Conservation (phyloP, 2,113 vertebrate species). For the Cavia porcellus region DNA sequence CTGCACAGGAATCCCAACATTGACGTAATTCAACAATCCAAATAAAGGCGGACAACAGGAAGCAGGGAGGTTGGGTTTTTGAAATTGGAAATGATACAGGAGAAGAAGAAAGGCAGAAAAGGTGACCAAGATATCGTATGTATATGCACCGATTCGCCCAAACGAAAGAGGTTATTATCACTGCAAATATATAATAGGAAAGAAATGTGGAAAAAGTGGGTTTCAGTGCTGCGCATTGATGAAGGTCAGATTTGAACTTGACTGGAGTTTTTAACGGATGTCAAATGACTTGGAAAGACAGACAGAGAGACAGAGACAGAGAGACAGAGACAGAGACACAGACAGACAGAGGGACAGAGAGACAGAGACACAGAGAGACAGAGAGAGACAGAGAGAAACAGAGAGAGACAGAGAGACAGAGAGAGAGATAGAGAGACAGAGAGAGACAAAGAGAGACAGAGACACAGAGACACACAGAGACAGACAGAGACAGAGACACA, state of each 20-base stretch:
- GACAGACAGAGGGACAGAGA: too few relatives aligned
- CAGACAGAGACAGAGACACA: too few relatives aligned
- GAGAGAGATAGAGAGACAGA: too few relatives aligned
- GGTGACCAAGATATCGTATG: rapidly evolving
- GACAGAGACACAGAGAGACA: too few relatives aligned
- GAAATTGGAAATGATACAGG: background rate
- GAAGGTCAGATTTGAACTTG: background rate
- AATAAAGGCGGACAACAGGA: background rate
- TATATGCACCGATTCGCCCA: background rate
- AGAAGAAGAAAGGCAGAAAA: background rate
- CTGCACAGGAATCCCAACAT: background rate
- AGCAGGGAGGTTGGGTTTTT: background rate
- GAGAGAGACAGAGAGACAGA: too few relatives aligned
- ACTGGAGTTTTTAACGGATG: background rate
- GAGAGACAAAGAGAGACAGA: too few relatives aligned
- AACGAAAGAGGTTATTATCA: background rate
- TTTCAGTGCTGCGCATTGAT: background rate
- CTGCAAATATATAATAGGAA: background rate
- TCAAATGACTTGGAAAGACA: too few relatives aligned
- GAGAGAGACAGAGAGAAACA: too few relatives aligned
- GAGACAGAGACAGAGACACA: too few relatives aligned
- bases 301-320: background rate
- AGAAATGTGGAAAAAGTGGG: background rate
- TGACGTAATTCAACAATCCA: rapidly evolving
- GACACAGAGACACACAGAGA: too few relatives aligned